Base-by-base conservation (phyloP, 2,888 invertebrate species). In the Deilephila elpenor region DNA sequence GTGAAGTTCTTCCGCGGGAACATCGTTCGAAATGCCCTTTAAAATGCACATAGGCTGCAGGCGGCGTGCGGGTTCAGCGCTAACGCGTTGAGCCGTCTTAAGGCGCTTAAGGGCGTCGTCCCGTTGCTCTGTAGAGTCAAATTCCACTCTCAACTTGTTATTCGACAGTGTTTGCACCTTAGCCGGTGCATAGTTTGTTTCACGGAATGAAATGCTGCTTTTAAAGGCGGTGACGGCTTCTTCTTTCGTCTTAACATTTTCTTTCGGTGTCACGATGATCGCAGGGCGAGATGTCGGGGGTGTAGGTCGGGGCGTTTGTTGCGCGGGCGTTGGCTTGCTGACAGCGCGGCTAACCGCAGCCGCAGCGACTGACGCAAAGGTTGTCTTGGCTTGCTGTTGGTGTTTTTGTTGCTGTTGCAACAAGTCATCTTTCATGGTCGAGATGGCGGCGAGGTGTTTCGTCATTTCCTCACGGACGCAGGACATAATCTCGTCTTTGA, bases 181-280 rank as follows among this genome's bases (percentile, higher is more conserved):
- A 17, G 56, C 62, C 1, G 74, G 74, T 7, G 74, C 71, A 29
- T 73, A 74, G 17, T 64, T 25, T 0, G 4, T 3, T 0, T 44
- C n/a, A 14, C 53, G 61, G 59, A 71, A 75, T 0, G 44, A 25
- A 7, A 75, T 70, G 1, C n/a, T 61, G 0, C 71, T 53, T 7
- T 59, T 56, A 59, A 32, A 62, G 0, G 56, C 56, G 11, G 51
- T 6, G 11, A 62, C 44, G 8, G 17, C 29, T 8, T 60, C 44
- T 60, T 70, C 51, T 17, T 70, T 59, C 19, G 67, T 34, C 11
- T 70, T 59, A 51, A 37, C 34, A 34, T 20, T 56, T 59, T 71
- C 71, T 64, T 75, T 75, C 60, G 74, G 71, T 70, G 73, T 71
- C 62, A 74, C 73, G 59, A 74, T 74, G 71, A 74, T 76, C 73